A percentile compares a stretch with the other conserved stretches of the same genome.
Evolutionary conservation across 2,797 vertebrate genomes (phyloP).

Genomic region (Sebastiscus tertius): DNA sequence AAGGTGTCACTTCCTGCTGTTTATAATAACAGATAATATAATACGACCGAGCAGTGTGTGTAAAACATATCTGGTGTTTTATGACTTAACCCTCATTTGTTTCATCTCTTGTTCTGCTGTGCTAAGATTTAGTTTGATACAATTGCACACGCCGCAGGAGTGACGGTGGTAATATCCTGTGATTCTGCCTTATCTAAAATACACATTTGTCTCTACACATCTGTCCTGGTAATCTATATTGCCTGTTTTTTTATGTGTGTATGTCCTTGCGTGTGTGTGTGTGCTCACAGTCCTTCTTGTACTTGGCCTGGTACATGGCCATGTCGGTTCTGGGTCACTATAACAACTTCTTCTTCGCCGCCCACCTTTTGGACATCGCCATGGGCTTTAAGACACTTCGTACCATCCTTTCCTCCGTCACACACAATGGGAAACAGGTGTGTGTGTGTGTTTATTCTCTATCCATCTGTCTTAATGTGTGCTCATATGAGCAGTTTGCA

Average conservation of each 20-base stretch:
- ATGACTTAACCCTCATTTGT: constrained; percentile 31
- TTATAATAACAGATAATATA: constrained; percentile 20
- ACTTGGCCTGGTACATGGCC: constrained; percentile 82
- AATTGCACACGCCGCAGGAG: constrained; percentile 8
- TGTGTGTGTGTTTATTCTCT: constrained; percentile 34
- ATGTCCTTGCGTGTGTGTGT: constrained; percentile 5
- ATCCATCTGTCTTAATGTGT: constrained; percentile 40
- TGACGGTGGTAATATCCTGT: constrained; percentile 71
- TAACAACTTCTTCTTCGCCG: constrained; percentile 86
- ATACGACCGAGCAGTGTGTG: not conserved
- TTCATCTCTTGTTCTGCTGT: constrained; percentile 24
- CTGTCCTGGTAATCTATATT: constrained; percentile 52
- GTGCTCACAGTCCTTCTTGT: constrained; percentile 81
- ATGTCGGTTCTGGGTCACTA: constrained; percentile 83
- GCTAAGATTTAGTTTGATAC: constrained; percentile 32
- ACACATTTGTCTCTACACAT: constrained; percentile 50
- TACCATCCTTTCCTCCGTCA: constrained; percentile 84
- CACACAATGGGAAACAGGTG: constrained; percentile 86
- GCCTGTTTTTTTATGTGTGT: constrained; percentile 44
- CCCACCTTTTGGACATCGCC: constrained; percentile 84
- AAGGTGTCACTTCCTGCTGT: constrained; percentile 16
- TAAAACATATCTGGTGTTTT: constrained; percentile 34
- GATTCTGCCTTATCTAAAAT: constrained; percentile 67
- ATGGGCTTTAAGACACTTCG: constrained; percentile 86
- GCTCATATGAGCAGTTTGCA: constrained; percentile 16